These are phyloP conservation scores for Microtus obscurus DNA, from an alignment of 2,797 vertebrate genomes.

Conservation along the genomic window DNA sequence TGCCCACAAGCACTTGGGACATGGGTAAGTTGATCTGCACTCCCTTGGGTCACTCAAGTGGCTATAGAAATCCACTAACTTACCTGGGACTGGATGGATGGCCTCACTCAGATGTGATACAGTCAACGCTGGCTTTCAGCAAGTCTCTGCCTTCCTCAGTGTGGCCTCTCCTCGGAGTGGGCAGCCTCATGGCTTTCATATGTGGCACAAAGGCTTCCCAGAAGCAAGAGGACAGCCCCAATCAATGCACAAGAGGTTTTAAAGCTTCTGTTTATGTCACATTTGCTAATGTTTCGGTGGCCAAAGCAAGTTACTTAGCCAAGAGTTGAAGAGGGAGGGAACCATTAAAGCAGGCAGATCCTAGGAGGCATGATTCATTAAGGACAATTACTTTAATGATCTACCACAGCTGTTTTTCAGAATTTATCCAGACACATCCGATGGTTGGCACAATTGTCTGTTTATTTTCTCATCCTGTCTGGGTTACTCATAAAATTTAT, in stretches of 20 bases:
- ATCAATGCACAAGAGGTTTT: constrained; percentile 43
- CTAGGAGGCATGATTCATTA: constrained; percentile 60
- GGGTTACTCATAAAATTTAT: constrained; percentile 47
- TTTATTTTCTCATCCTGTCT: constrained; percentile 64
- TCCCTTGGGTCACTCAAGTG: constrained; percentile 28
- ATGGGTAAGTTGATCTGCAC: background rate
- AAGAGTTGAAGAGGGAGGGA: constrained; percentile 30
- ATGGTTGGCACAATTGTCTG: constrained; percentile 48
- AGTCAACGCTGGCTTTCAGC: background rate
- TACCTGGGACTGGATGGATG: background rate
- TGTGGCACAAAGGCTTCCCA: constrained; percentile 38
- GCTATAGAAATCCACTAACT: background rate
- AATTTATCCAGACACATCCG: constrained; percentile 60
- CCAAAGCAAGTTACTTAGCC: constrained; percentile 53
- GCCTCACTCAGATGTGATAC: background rate
- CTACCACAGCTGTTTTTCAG: constrained; percentile 58
- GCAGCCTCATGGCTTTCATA: background rate
- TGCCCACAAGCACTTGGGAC: background rate
- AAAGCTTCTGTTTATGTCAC: constrained; percentile 65
- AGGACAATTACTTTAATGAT: constrained; percentile 66
- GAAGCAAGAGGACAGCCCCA: constrained; percentile 23
- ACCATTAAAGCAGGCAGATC: constrained; percentile 59
- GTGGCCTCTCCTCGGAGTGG: background rate
- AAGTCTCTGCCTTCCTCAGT: background rate
- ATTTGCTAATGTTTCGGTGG: constrained; percentile 54